Percentiles rank a stretch among this genome's conserved stretches.
Evolutionary conservation across 2,797 vertebrate genomes (phyloP).

Genomic region (Bradypus variegatus): DNA sequence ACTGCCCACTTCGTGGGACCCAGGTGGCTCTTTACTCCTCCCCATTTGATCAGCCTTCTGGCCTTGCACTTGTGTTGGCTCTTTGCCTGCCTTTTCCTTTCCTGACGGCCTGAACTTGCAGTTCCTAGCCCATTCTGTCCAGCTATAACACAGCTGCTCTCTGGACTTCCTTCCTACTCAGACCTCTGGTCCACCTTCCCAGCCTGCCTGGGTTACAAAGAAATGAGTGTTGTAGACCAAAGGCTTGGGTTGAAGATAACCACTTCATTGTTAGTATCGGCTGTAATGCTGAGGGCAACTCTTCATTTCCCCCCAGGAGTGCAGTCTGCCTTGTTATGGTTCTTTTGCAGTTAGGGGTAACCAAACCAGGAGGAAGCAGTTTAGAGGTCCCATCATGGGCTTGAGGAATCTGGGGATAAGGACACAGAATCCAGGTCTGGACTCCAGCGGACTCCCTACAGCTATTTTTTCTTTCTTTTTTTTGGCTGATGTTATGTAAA

Average conservation of each 20-base stretch:
- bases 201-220: background rate
- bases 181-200: background rate
- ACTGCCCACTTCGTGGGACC: background rate
- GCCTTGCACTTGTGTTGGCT: background rate
- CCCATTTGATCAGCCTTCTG: background rate
- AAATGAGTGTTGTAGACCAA: background rate
- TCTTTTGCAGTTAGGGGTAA: background rate
- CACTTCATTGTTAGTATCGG: background rate
- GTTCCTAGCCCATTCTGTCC: background rate
- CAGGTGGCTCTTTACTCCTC: background rate
- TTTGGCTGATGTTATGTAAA: constrained; percentile 53
- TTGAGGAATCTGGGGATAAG: background rate
- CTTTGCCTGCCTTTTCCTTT: background rate
- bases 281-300: background rate
- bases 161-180: background rate
- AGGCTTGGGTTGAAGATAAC: background rate
- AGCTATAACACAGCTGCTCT: background rate
- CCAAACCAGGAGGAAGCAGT: background rate
- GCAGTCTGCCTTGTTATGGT: background rate
- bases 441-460: background rate
- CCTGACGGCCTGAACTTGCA: background rate
- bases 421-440: background rate
- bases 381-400: background rate
- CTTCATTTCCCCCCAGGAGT: background rate
- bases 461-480: constrained; percentile 1